Conservation (phyloP, 2,797 vertebrate species). For the Saxicola maurus region DNA sequence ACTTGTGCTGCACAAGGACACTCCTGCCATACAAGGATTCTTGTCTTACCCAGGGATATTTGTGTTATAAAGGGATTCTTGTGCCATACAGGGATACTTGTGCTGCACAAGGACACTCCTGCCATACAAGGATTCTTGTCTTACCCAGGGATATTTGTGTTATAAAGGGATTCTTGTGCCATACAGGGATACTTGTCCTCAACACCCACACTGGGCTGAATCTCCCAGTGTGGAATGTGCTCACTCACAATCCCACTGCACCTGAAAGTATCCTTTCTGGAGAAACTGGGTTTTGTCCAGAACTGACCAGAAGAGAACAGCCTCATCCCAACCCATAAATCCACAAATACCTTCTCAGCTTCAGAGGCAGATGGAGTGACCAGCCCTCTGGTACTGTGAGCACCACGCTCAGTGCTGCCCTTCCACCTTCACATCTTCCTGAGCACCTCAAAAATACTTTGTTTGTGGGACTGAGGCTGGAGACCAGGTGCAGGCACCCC, state of each 20-base stretch:
- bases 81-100: too few relatives aligned
- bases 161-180: not conserved
- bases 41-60: accelerated
- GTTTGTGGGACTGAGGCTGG: not conserved
- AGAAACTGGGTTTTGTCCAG: not conserved
- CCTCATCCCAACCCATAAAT: not conserved
- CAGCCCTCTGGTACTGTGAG: not conserved
- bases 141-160: not conserved
- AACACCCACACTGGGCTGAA: not conserved
- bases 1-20: accelerated
- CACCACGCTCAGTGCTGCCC: accelerated
- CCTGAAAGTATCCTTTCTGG: not conserved
- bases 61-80: not conserved
- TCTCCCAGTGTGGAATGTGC: not conserved
- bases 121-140: accelerated
- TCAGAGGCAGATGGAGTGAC: not conserved
- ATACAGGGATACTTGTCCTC: not conserved
- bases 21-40: accelerated
- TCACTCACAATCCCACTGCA: not conserved
- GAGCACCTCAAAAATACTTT: not conserved
- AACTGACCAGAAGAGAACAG: not conserved
- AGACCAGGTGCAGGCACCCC: not conserved
- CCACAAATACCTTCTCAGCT: not conserved
- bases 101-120: accelerated
- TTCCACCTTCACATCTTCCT: not conserved